These are phyloP conservation scores for Sphaeridia pumilis DNA, from an alignment of 2,888 invertebrate genomes.

Conservation along the genomic window DNA sequence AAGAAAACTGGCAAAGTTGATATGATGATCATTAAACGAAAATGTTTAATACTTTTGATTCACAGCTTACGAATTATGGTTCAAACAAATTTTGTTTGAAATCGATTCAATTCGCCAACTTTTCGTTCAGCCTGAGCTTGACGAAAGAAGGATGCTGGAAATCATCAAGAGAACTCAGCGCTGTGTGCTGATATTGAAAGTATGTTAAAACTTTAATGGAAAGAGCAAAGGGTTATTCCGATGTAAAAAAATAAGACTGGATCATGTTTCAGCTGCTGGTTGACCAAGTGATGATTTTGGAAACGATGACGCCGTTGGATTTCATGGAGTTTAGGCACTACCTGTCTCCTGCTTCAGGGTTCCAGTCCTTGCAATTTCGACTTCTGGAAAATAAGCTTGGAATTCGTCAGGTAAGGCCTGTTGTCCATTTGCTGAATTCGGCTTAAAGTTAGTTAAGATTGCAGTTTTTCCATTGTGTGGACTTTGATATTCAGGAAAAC, in stretches of 20 bases:
- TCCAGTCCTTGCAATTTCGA: conserved; percentile 93
- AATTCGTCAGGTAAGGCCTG: conserved; percentile 43
- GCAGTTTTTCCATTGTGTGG: background rate
- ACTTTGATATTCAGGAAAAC: conserved; percentile 50
- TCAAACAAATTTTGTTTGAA: conserved; percentile 96
- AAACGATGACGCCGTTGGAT: conserved; percentile 98
- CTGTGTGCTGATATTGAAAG: conserved; percentile 83
- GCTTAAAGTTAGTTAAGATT: too few relatives aligned
- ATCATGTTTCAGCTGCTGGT: conserved; percentile 61
- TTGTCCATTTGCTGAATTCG: background rate
- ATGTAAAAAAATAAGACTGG: background rate
- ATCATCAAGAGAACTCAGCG: conserved; percentile 83
- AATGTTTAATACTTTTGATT: conserved; percentile 33
- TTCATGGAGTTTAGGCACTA: conserved; percentile 95
- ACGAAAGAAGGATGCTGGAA: conserved; percentile 84
- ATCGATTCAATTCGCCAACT: conserved; percentile 80
- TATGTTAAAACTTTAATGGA: conserved; percentile 39
- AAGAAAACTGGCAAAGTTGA: too few relatives aligned
- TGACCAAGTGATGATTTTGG: conserved; percentile 93
- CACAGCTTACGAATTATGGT: conserved; percentile 96
- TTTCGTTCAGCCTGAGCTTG: conserved; percentile 57
- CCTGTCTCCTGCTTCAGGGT: conserved; percentile 90
- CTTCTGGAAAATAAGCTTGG: conserved; percentile 87
- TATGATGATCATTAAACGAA: too few relatives aligned
- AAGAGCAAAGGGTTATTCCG: background rate